phyloP scores from a whole-genome alignment of 2,888 invertebrate genomes.

The Pterostichus madidus region DNA sequence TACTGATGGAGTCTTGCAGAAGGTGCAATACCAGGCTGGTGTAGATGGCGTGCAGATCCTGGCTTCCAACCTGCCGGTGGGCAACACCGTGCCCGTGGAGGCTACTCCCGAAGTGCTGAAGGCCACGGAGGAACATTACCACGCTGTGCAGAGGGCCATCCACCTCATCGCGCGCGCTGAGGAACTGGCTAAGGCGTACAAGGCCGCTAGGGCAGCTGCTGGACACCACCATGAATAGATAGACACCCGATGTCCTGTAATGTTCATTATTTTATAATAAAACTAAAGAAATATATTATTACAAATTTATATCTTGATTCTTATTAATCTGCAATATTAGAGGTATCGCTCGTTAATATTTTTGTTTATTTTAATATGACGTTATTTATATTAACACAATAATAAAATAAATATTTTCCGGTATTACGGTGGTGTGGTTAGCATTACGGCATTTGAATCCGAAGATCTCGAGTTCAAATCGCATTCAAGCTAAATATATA shows the following conservation, averaged over 20 bases:
- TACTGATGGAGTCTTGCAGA: constrained; percentile 68
- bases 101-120: constrained; percentile 71
- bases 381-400: too few relatives aligned
- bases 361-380: too few relatives aligned
- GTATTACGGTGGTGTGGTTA: too few relatives aligned
- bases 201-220: background rate
- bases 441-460: too few relatives aligned
- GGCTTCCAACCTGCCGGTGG: constrained; percentile 69
- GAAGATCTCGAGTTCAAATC: too few relatives aligned
- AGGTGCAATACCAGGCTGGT: constrained; percentile 69
- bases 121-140: constrained; percentile 70
- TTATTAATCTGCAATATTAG: too few relatives aligned
- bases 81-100: constrained; percentile 67
- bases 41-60: constrained; percentile 68
- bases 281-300: constrained; percentile 1
- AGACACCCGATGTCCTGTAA: background rate
- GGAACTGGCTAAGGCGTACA: constrained; percentile 27
- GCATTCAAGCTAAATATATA: too few relatives aligned
- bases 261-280: background rate
- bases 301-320: too few relatives aligned
- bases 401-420: too few relatives aligned
- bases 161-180: constrained; percentile 47
- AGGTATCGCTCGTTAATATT: too few relatives aligned
- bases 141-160: constrained; percentile 26
- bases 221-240: constrained; percentile 1